Evolutionary conservation across 2,797 vertebrate genomes (phyloP).

Genomic region (Arnoldichthys spilopterus): DNA sequence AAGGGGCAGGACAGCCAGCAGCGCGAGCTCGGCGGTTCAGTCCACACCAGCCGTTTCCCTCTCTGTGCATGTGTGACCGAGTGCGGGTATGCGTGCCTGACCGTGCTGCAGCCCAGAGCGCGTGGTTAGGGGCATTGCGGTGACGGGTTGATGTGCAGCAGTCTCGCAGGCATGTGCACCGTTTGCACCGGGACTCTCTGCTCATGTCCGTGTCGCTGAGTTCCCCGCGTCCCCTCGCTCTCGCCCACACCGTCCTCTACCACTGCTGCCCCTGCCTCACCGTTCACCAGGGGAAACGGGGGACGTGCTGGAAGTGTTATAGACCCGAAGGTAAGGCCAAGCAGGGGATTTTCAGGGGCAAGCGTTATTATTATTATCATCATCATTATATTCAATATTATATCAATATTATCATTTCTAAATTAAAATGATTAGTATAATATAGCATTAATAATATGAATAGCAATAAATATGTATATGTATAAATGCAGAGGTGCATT

Average conservation of each 20-base stretch:
- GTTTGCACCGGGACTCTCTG: background rate
- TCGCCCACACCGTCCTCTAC: slow-evolving; percentile 45
- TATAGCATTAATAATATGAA: too few relatives aligned
- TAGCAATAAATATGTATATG: too few relatives aligned
- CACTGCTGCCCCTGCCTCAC: slow-evolving; percentile 55
- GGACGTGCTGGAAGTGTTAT: slow-evolving; percentile 59
- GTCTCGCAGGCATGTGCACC: slow-evolving; percentile 35
- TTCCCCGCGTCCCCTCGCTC: slow-evolving; percentile 31
- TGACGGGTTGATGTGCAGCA: background rate
- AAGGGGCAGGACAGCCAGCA: slow-evolving; percentile 32
- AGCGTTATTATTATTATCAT: too few relatives aligned
- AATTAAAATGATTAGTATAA: too few relatives aligned
- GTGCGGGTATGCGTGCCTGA: background rate
- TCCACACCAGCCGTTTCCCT: background rate
- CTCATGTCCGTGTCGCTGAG: slow-evolving; percentile 53
- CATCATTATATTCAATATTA: too few relatives aligned
- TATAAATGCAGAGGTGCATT: background rate
- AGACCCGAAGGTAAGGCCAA: slow-evolving; percentile 56
- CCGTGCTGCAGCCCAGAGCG: too few relatives aligned
- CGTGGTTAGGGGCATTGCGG: background rate
- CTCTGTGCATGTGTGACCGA: background rate
- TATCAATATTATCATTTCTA: too few relatives aligned
- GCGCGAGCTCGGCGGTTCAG: background rate
- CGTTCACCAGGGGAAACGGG: slow-evolving; percentile 42
- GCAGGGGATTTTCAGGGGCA: background rate